A percentile compares a stretch with the other conserved stretches of the same genome.
phyloP scores from a whole-genome alignment of 2,113 vertebrate species.

The Hippopotamus amphibius region DNA sequence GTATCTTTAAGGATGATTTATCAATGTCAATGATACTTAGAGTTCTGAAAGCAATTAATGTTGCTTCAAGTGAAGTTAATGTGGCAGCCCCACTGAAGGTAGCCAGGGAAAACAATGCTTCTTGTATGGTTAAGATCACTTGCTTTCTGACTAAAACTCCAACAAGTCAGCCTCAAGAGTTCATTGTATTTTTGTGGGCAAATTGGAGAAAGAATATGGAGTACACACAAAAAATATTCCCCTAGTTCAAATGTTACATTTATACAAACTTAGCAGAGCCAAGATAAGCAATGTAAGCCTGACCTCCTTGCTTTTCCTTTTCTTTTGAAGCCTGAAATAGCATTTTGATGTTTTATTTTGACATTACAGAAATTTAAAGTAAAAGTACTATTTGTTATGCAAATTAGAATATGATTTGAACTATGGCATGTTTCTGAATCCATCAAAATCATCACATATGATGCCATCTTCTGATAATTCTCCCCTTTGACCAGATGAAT shows the following conservation, averaged over 20 bases:
- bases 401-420: constrained; percentile 75
- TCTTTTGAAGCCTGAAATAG: background rate
- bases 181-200: constrained; percentile 37
- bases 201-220: constrained; percentile 48
- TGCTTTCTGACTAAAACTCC: constrained; percentile 64
- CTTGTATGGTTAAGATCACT: constrained; percentile 70
- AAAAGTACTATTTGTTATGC: constrained; percentile 55
- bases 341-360: constrained; percentile 39
- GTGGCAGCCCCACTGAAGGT: constrained; percentile 70
- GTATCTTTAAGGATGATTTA: constrained; percentile 73
- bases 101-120: constrained; percentile 76
- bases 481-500: constrained; percentile 75
- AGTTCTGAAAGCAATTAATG: constrained; percentile 79
- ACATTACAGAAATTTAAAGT: constrained; percentile 50
- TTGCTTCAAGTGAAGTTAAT: constrained; percentile 78
- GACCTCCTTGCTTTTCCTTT: background rate
- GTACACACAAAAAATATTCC: background rate
- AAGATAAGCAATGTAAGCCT: background rate
- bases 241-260: background rate
- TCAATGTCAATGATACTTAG: constrained; percentile 78
- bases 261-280: constrained; percentile 20
- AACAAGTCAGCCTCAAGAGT: constrained; percentile 37
- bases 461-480: constrained; percentile 72
- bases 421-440: constrained; percentile 72
- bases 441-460: constrained; percentile 76